These are phyloP conservation scores for Philereme transversata DNA, from an alignment of 2,888 invertebrate genomes.

Conservation along the genomic window DNA sequence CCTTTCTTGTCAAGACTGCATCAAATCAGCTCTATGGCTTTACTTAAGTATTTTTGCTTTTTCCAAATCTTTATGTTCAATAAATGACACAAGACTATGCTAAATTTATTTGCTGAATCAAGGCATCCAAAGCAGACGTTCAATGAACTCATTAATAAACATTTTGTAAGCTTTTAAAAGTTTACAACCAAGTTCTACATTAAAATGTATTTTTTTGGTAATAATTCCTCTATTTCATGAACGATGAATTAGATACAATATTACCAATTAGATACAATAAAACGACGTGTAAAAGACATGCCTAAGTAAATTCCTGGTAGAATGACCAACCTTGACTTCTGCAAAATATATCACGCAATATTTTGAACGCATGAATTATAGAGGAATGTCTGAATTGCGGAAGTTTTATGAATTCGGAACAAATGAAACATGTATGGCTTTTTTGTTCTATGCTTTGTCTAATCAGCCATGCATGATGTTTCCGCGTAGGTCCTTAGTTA, in stretches of 20 bases:
- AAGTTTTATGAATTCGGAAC: conserved; percentile 41
- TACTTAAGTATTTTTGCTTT: not conserved
- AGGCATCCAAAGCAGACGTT: conserved; percentile 5
- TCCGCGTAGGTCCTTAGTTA: conserved; percentile 76
- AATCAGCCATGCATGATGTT: conserved; percentile 57
- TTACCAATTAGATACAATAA: conserved; percentile 16
- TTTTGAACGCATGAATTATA: conserved; percentile 18
- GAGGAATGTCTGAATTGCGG: conserved; percentile 36
- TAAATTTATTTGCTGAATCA: not conserved
- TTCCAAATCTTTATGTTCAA: not conserved
- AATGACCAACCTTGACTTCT: conserved; percentile 29
- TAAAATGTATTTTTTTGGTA: not conserved
- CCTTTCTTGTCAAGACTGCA: conserved; percentile 12
- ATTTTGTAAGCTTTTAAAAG: not conserved
- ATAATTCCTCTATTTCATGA: conserved; percentile 1
- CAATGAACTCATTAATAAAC: conserved; percentile 10
- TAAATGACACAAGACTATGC: not conserved
- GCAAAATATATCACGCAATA: conserved; percentile 12
- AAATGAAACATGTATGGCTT: conserved; percentile 45
- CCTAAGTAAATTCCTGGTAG: conserved; percentile 24
- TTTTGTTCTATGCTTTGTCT: conserved; percentile 49
- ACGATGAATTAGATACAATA: conserved; percentile 6
- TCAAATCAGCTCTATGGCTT: not conserved
- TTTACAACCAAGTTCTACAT: conserved; percentile 1
- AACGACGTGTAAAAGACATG: conserved; percentile 25